A percentile compares a stretch with the other conserved stretches of the same genome.
Evolutionary conservation across 2,888 invertebrate species (phyloP).

Genomic region (Palloptera scutellata): DNA sequence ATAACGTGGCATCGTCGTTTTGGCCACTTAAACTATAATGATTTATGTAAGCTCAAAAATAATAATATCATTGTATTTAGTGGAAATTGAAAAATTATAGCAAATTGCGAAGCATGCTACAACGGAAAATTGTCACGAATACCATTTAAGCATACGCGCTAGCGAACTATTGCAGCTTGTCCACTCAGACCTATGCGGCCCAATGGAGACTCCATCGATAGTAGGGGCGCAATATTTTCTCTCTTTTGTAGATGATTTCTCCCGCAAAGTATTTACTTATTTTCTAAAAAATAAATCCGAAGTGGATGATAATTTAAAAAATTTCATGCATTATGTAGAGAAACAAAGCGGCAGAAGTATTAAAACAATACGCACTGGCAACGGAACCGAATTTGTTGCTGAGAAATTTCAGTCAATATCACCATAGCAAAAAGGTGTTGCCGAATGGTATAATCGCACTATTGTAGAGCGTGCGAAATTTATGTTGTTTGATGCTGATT

Average conservation of each 20-base stretch:
- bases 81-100: constrained; percentile 40
- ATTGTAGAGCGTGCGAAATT: constrained; percentile 43
- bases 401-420: constrained; percentile 15
- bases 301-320: not conserved
- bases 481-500: constrained; percentile 40
- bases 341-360: constrained; percentile 1
- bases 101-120: no score
- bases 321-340: constrained; percentile 5
- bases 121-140: constrained; percentile 34
- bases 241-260: not conserved
- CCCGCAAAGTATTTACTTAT: not conserved
- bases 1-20: constrained; percentile 38
- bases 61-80: not conserved
- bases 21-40: constrained; percentile 34
- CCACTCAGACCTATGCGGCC: not conserved
- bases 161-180: not conserved
- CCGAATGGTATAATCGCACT: constrained; percentile 46
- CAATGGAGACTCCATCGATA: not conserved
- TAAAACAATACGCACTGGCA: not conserved
- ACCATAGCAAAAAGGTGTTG: constrained; percentile 53
- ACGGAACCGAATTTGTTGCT: not conserved
- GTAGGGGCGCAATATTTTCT: constrained; percentile 1
- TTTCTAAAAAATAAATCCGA: not conserved
- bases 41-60: constrained; percentile 8
- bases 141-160: constrained; percentile 36